Base-by-base conservation (phyloP, 2,113 vertebrate species). In the Neolamprologus toae region DNA sequence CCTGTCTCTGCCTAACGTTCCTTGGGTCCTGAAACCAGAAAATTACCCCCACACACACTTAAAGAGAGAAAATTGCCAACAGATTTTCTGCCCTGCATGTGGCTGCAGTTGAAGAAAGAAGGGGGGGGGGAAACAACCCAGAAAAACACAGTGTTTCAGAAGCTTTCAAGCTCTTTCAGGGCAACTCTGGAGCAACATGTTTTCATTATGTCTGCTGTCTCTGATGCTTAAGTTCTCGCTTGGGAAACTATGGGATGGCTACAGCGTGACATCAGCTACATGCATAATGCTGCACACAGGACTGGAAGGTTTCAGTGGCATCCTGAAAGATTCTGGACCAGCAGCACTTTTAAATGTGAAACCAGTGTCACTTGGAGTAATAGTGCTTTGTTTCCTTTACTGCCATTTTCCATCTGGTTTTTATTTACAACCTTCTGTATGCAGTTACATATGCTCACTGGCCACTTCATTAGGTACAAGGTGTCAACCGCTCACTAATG, bases 21-120 rank as follows among this genome's bases (percentile, higher is more conserved):
- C 89, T 81, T 35, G 7, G 47, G 37, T 83, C 51, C 87, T 57
- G 37, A 63, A 80, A 91, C 80, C 85, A 86, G 91, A 93, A 92
- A 93, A 91, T 86, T 82, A 83, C 76, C 73, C 71, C n/a, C 87
- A n/a, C 59, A 87, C 61, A 45, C 66, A 55, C 81, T 85, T 33
- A 55, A 16, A 63, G 31, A 45, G n/a, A 90, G 89, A 82, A 93
- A 94, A 95, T 94, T 94, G 82, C 80, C 92, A 81, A 76, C 92
- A 93, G 90, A 91, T 82, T 90, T 87, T 87, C 55, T 57, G 55
- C 71, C 63, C 71, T 4, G n/a, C 61, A 86, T 86, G 61, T 86
- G 87, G 71, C 88, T 83, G 61, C 57, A 82, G 81, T 59, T 40
- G 83, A 86, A 83, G 35, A n/a, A 81, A 23, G 80, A 28, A n/a